Base-by-base conservation (phyloP, 2,797 vertebrate species). In the Chaenodraco wilsoni region DNA sequence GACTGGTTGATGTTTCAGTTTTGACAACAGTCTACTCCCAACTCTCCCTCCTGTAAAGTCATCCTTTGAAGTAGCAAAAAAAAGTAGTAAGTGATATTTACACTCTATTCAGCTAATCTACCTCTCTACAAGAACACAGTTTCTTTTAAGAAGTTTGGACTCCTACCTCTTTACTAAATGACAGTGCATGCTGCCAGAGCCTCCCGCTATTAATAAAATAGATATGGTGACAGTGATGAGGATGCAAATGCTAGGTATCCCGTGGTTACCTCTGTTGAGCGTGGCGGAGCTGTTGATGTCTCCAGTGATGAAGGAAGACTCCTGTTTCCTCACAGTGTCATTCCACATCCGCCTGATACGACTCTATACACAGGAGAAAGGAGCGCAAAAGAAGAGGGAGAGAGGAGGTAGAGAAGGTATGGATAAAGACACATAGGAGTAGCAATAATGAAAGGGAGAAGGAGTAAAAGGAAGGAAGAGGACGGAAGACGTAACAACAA, bases 331-430 rank as follows among this genome's bases (percentile, higher is more conserved):
- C 89, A 99, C 98, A 5, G 98, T 99, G 94, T 99, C 98, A 74
- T 99, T 99, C 98, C 98, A 99, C 98, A 99, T 99, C 91, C 98
- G 95, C 87, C 98, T 95, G 87, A 99, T 99, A 74, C 98, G 98
- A 92, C 98, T 99, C 98, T 99, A 82, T 54, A 64, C 71, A 65
- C 75, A 69, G 60, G 66, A 72, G 62, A 72, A 73, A 65, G 71
- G 76, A 67, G 68, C 19, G 15, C 50, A 83, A 74, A 43, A 64
- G 52, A 33, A 46, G 31, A 44, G 68, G 41, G n/a, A 50, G 59
- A 33, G 40, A 31, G 57, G 68, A 59, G 68, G 56, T 16, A 37
- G 56, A 48, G 62, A 44, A 23, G 37, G 65, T 37, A 55, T 49
- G 65, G 81, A 17, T 23, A 55, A 41, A 75, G 70, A 72, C 37